Base-by-base conservation (phyloP, 2,113 vertebrate genomes). In the Formicarius rufipectus region DNA sequence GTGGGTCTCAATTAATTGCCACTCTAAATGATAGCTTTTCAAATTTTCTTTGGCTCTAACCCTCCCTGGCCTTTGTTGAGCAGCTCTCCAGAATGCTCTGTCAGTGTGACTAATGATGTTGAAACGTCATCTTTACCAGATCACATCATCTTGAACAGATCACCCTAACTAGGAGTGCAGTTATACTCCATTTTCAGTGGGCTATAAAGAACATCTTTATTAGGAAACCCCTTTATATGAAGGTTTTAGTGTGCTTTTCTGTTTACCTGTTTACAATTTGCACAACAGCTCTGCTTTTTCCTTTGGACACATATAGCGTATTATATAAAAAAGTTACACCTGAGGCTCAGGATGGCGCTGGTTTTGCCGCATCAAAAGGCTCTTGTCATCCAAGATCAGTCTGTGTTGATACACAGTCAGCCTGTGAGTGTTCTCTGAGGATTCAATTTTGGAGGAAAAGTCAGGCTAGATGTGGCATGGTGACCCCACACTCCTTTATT, bases 401-500 rank as follows among this genome's bases (percentile, higher is more conserved):
- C 37, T 24, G 14, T 76, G 53, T 52, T 84, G 64, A 44, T 84
- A 55, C 37, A 11, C 2, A 39, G 40, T 52, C 28, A 55, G 74
- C 73, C 79, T 0, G 1, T 42, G 63, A 21, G 52, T 56, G 77
- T 80, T 90, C 50, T 63, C 67, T 81, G 35, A 53, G 76, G 84
- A 31, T 77, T 92, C 28, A 18, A 37, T 64, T 93, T 85, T 94
- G 58, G 64, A 91, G 72, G 60, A 86, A 60, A 62, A 87, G 83
- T 53, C 89, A 91, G 52, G 33, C 75, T 89, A 49, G 91, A 78
- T 90, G 68, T 77, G 79, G 69, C 47, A 77, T 45, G 67, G 17
- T 97, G 90, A 95, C 93, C 93, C 75, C 13, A 11, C 39, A 24
- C 90, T 95, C 93, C 89, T 94, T 85, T 62, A 67, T 97, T 97